These are phyloP conservation scores for Hippopotamyrus pictus DNA, from an alignment of 2,797 vertebrate species.

Conservation along the genomic window DNA sequence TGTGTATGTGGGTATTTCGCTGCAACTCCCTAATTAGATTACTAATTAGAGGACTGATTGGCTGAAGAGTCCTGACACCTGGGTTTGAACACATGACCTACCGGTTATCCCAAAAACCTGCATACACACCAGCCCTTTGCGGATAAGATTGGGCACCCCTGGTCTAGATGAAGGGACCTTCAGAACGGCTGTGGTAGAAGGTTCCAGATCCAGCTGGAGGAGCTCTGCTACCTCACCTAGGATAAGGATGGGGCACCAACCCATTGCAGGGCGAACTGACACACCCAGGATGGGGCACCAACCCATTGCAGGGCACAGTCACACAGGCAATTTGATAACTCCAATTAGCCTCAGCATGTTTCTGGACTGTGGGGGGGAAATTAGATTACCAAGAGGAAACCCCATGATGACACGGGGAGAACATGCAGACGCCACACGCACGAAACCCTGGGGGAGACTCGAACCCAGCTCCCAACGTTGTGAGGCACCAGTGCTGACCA, in stretches of 20 bases:
- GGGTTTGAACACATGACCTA: too few species aligned
- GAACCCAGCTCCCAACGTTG: background rate
- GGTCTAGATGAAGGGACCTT: background rate
- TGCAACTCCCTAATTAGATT: too few species aligned
- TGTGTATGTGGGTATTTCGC: too few species aligned
- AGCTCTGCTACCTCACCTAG: background rate
- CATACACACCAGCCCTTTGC: too few species aligned
- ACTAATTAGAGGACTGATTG: too few species aligned
- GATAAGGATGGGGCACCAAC: too few species aligned
- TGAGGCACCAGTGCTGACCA: background rate
- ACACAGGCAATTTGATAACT: background rate
- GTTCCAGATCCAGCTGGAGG: background rate
- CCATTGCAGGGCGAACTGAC: background rate
- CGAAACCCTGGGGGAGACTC: background rate
- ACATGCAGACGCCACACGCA: background rate
- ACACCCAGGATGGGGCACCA: too few species aligned
- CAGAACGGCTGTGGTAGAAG: background rate
- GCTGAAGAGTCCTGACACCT: too few species aligned
- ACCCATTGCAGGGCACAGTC: background rate
- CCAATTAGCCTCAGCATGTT: background rate
- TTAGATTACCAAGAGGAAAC: background rate
- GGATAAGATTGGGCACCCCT: too few species aligned
- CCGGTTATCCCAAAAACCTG: too few species aligned
- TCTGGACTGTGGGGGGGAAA: background rate
- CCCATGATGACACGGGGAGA: background rate